A percentile compares a stretch with the other conserved stretches of the same genome.
Evolutionary conservation across 2,113 vertebrate species (phyloP).

Genomic region (Phalacrocorax aristotelis): DNA sequence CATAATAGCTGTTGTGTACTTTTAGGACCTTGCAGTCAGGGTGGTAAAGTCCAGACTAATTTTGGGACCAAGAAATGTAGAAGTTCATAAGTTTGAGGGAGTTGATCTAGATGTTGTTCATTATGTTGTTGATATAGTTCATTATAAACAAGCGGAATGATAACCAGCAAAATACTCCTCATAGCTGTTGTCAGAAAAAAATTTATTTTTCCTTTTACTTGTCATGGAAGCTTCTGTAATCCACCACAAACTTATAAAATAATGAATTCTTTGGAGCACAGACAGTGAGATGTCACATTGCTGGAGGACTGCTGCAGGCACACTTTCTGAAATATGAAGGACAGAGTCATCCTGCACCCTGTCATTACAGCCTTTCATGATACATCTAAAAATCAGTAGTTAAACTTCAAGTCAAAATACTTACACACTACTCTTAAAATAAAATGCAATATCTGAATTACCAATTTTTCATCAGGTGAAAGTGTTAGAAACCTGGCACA

Average conservation of each 20-base stretch:
- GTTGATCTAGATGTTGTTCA: neutral
- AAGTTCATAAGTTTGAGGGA: rapidly evolving
- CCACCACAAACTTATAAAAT: neutral
- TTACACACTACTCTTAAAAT: neutral
- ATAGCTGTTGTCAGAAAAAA: neutral
- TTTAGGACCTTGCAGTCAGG: neutral
- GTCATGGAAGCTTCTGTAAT: neutral
- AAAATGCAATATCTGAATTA: neutral
- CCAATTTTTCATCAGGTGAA: neutral
- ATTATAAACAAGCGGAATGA: neutral
- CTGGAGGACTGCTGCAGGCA: neutral
- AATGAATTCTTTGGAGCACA: neutral
- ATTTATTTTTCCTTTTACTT: neutral
- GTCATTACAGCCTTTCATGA: neutral
- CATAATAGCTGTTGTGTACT: rapidly evolving
- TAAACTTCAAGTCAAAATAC: neutral
- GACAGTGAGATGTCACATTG: neutral
- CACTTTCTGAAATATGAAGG: neutral
- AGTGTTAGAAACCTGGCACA: neutral
- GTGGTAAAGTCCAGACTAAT: neutral
- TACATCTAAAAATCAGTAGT: neutral
- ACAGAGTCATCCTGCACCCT: neutral
- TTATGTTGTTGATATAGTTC: neutral
- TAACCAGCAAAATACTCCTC: neutral
- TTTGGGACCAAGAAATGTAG: neutral